These are phyloP conservation scores for Diaprepes abbreviatus DNA, from an alignment of 2,888 invertebrate genomes.

Conservation along the genomic window DNA sequence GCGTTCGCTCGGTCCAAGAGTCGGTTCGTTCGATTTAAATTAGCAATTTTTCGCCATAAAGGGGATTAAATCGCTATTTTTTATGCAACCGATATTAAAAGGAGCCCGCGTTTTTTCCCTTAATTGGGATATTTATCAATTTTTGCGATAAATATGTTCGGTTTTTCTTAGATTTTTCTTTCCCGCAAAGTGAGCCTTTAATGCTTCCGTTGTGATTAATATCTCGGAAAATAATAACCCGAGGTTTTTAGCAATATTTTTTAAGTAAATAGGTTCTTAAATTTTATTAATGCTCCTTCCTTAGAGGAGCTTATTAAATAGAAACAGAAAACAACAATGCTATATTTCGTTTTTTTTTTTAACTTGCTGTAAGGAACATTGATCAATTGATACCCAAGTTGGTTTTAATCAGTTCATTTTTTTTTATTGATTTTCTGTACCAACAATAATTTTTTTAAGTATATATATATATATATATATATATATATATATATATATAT, in stretches of 20 bases:
- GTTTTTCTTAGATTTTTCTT: conserved; percentile 44
- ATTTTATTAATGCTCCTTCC: conserved; percentile 20
- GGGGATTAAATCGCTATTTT: conserved; percentile 64
- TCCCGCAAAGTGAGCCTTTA: conserved; percentile 36
- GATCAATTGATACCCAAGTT: too few species aligned
- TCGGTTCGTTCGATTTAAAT: conserved; percentile 64
- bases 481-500: too few species aligned
- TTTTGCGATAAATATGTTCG: conserved; percentile 57
- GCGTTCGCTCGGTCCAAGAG: conserved; percentile 37
- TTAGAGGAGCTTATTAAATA: not conserved
- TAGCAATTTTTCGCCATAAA: conserved; percentile 66
- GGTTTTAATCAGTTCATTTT: too few species aligned
- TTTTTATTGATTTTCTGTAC: too few species aligned
- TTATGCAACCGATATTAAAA: conserved; percentile 61
- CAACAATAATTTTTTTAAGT: too few species aligned
- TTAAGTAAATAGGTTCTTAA: conserved; percentile 18
- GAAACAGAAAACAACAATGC: not conserved
- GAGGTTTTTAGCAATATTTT: conserved; percentile 15
- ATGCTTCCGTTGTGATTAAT: conserved; percentile 32
- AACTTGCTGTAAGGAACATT: too few species aligned
- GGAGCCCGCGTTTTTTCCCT: conserved; percentile 57
- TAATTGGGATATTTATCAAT: conserved; percentile 62
- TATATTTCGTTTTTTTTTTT: too few species aligned
- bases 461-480: too few species aligned
- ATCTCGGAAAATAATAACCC: conserved; percentile 20